Evolutionary conservation across 2,888 invertebrate genomes (phyloP).

Genomic region (Athrips mouffetella): DNA sequence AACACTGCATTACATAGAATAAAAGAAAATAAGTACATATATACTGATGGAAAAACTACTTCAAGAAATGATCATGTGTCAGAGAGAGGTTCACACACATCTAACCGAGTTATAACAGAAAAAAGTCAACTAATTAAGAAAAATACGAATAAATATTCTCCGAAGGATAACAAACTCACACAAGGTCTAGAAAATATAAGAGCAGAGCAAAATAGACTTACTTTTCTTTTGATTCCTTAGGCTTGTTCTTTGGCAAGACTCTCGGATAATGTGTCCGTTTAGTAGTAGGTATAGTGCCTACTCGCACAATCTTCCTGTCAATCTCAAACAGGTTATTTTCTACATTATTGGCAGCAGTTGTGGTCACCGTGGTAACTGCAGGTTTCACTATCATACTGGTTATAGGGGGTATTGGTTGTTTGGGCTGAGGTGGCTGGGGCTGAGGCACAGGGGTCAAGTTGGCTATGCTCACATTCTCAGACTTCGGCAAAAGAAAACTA

Average conservation of each 20-base stretch:
- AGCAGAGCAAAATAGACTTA: conserved; percentile 41
- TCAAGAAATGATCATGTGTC: too few relatives aligned
- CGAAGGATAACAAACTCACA: too few relatives aligned
- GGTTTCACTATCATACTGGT: conserved; percentile 53
- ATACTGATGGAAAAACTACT: too few relatives aligned
- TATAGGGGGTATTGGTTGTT: conserved; percentile 36
- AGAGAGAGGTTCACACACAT: too few relatives aligned
- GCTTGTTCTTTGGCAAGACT: conserved; percentile 63
- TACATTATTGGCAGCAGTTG: conserved; percentile 22
- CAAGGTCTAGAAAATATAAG: too few relatives aligned
- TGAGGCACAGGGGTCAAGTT: conserved; percentile 20
- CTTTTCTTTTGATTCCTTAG: conserved; percentile 51
- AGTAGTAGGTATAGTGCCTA: conserved; percentile 50
- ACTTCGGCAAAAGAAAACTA: conserved; percentile 62
- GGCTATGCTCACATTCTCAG: conserved; percentile 30
- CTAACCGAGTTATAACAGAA: too few relatives aligned
- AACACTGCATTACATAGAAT: too few relatives aligned
- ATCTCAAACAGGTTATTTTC: conserved; percentile 51
- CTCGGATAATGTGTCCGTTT: conserved; percentile 41
- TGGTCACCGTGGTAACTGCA: conserved; percentile 29
- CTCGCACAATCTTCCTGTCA: conserved; percentile 61
- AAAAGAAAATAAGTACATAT: too few relatives aligned
- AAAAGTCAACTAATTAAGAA: too few relatives aligned
- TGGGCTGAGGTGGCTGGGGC: background rate
- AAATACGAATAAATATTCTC: too few relatives aligned